These are phyloP conservation scores for Xestia c-nigrum DNA, from an alignment of 2,888 invertebrate species.

Conservation along the genomic window DNA sequence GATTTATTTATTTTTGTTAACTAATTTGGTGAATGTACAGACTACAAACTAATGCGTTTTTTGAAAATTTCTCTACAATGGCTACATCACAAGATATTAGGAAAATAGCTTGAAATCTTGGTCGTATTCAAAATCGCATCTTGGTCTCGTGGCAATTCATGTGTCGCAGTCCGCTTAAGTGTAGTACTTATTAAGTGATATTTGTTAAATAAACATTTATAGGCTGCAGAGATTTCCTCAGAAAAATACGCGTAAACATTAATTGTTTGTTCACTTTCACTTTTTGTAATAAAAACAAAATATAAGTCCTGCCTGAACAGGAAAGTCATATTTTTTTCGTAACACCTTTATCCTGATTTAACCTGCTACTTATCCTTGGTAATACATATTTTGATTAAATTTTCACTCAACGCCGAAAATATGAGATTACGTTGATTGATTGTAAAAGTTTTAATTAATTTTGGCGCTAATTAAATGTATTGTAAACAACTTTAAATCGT, in stretches of 20 bases:
- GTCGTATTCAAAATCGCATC: no score
- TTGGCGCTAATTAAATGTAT: constrained; percentile 12
- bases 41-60: no score
- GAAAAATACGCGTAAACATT: neutral
- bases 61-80: no score
- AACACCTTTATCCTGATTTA: constrained; percentile 27
- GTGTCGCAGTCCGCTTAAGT: neutral
- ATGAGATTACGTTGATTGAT: constrained; percentile 47
- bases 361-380: constrained; percentile 6
- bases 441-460: constrained; percentile 48
- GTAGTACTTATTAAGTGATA: neutral
- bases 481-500: constrained; percentile 12
- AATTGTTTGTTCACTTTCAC: constrained; percentile 7
- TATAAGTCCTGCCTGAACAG: constrained; percentile 13
- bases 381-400: constrained; percentile 28
- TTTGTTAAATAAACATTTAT: neutral
- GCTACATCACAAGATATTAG: no score
- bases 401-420: constrained; percentile 42
- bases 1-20: no score
- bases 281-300: constrained; percentile 29
- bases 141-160: neutral
- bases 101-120: no score
- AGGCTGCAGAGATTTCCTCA: neutral
- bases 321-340: constrained; percentile 12
- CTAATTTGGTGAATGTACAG: no score